phyloP scores from a whole-genome alignment of 2,888 invertebrate genomes.

The Spodoptera picta region DNA sequence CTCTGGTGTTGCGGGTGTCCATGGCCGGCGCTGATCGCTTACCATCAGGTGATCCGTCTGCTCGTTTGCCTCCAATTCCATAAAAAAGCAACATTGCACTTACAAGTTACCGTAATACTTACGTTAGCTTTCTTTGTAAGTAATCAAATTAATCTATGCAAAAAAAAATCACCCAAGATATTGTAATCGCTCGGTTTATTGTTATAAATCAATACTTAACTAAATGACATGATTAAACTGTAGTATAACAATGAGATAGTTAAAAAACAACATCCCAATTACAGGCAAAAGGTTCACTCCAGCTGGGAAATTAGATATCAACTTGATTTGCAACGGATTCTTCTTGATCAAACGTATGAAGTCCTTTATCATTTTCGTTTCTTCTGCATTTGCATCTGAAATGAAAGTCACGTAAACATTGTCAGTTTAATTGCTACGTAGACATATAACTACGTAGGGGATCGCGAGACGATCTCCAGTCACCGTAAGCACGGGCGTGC shows the following conservation, averaged over 20 bases:
- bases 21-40: too few relatives aligned
- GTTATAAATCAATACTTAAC: background rate
- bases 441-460: too few relatives aligned
- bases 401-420: background rate
- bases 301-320: conserved; percentile 15
- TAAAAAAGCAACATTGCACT: too few relatives aligned
- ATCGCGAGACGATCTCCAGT: too few relatives aligned
- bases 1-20: too few relatives aligned
- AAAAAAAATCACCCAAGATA: background rate
- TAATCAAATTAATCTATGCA: too few relatives aligned
- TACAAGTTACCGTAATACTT: too few relatives aligned
- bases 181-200: background rate
- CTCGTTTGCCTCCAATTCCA: too few relatives aligned
- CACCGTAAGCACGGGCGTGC: too few relatives aligned
- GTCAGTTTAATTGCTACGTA: background rate
- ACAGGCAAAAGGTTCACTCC: conserved; percentile 35
- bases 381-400: conserved; percentile 14
- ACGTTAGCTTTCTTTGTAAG: too few relatives aligned
- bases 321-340: conserved; percentile 23
- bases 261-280: conserved; percentile 24
- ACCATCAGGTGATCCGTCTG: too few relatives aligned
- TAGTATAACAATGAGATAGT: conserved; percentile 36
- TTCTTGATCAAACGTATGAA: conserved; percentile 23
- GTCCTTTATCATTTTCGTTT: conserved; percentile 26
- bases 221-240: conserved; percentile 43